phyloP scores from a whole-genome alignment of 2,888 invertebrate genomes.

The Ceramica pisi region DNA sequence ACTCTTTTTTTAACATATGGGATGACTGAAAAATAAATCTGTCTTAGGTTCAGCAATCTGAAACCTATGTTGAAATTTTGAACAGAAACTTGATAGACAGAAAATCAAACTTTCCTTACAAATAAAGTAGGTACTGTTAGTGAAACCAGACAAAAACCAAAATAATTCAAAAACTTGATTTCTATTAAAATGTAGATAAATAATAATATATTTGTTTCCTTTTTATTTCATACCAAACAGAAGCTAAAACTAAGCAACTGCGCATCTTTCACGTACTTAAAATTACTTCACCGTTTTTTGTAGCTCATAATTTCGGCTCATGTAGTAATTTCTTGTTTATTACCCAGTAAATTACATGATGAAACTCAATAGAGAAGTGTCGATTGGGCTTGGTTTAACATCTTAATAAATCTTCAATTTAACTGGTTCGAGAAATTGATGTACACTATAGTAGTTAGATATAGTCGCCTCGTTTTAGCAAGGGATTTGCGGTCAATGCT shows the following conservation, averaged over 20 bases:
- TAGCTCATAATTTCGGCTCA: conserved; percentile 11
- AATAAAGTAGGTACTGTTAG: not conserved
- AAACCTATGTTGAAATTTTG: not conserved
- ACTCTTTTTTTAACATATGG: not conserved
- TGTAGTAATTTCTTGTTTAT: conserved; percentile 34
- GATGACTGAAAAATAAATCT: not conserved
- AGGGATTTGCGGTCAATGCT: not conserved
- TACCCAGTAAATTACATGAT: conserved; percentile 37
- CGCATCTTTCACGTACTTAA: not conserved
- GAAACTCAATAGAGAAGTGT: conserved; percentile 27
- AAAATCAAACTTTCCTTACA: conserved; percentile 3
- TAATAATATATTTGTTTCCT: not conserved
- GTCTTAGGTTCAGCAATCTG: not conserved
- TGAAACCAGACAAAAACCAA: not conserved
- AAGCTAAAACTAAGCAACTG: not conserved
- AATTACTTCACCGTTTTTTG: conserved; percentile 10
- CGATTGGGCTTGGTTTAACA: conserved; percentile 31
- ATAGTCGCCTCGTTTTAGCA: not conserved
- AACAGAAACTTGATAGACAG: not conserved
- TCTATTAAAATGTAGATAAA: not conserved
- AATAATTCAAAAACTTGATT: not conserved
- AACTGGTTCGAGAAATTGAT: conserved; percentile 39
- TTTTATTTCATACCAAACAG: too few species aligned
- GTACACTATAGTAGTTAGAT: conserved; percentile 5
- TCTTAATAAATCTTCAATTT: conserved; percentile 33